Evolutionary conservation across 2,888 invertebrate species (phyloP).

Genomic region (Rhingia rostrata): DNA sequence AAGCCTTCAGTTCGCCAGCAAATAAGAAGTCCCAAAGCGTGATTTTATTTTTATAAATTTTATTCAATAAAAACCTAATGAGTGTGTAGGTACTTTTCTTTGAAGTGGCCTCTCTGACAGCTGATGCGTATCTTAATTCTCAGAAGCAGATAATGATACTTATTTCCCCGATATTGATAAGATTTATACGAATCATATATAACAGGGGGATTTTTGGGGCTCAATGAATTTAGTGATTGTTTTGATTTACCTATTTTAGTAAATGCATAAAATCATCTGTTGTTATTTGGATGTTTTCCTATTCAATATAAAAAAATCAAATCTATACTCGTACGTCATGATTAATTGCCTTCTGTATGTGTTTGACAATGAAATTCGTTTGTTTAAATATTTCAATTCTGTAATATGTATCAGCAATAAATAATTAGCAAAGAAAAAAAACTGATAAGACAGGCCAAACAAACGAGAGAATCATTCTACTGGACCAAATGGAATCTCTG

Average conservation of each 20-base stretch:
- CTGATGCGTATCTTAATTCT: constrained; percentile 45
- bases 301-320: neutral
- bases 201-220: constrained; percentile 11
- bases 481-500: constrained; percentile 54
- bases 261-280: too few species aligned
- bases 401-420: constrained; percentile 44
- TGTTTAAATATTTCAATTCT: constrained; percentile 9
- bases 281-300: neutral
- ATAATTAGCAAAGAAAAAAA: constrained; percentile 45
- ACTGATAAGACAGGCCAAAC: constrained; percentile 56
- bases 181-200: neutral
- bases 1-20: neutral
- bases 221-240: neutral
- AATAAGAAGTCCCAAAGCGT: constrained; percentile 3
- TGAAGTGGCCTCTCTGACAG: constrained; percentile 17
- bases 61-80: neutral
- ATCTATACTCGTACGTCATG: constrained; percentile 30
- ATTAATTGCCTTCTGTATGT: constrained; percentile 39
- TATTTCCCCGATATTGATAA: constrained; percentile 29
- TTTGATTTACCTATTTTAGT: neutral
- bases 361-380: constrained; percentile 33
- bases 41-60: constrained; percentile 2
- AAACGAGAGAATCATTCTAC: neutral
- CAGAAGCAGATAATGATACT: constrained; percentile 37
- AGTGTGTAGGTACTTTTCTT: neutral